phyloP scores from a whole-genome alignment of 1,140 invertebrate genomes.

The Mactra quadrangularis region DNA sequence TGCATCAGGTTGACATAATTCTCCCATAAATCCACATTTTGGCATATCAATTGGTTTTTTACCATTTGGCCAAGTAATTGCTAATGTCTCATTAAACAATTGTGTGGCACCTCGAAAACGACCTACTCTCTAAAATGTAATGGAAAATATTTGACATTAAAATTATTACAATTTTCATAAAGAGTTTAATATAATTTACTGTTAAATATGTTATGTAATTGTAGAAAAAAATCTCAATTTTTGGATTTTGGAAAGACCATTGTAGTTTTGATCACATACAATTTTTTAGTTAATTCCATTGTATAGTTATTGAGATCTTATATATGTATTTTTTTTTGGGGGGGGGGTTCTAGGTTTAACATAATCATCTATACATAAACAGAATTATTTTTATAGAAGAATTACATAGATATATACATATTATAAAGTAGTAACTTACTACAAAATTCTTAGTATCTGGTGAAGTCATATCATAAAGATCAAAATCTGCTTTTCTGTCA shows the following conservation, averaged over 20 bases:
- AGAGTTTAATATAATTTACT: background rate
- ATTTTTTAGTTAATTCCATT: no score
- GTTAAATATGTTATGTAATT: background rate
- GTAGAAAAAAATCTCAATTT: background rate
- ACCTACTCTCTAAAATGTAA: constrained; percentile 19
- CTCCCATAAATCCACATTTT: constrained; percentile 27
- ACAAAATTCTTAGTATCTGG: background rate
- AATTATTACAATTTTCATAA: no score
- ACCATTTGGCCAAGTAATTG: constrained; percentile 36
- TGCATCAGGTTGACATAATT: background rate
- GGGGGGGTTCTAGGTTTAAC: no score
- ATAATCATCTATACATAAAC: no score
- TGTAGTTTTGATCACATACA: no score
- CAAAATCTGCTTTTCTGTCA: constrained; percentile 47
- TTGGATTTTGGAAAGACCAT: background rate
- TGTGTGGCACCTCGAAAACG: constrained; percentile 16
- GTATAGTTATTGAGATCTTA: no score
- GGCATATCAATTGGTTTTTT: constrained; percentile 23
- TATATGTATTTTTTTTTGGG: no score
- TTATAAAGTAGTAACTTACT: no score
- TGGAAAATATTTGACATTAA: no score
- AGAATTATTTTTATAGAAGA: no score
- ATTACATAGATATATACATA: no score
- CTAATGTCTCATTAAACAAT: background rate
- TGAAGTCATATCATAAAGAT: constrained; percentile 36